A percentile compares a stretch with the other conserved stretches of the same genome.
These are phyloP conservation scores for Scarus forsteni DNA, from an alignment of 2,797 vertebrate species.

Conservation along the genomic window DNA sequence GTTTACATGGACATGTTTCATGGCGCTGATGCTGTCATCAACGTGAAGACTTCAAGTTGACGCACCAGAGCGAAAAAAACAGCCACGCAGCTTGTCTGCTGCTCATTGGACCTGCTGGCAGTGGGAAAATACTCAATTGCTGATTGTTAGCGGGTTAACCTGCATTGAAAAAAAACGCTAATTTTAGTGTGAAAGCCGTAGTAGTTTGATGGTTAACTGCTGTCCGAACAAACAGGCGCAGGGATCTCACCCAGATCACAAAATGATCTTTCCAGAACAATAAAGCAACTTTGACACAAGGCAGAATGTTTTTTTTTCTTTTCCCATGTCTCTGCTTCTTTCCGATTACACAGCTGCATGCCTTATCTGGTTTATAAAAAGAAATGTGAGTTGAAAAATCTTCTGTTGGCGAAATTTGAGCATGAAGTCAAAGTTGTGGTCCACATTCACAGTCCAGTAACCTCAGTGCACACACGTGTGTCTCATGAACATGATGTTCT, in stretches of 20 bases:
- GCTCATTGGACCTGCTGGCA: too few relatives aligned
- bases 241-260: not conserved
- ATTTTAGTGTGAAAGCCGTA: too few relatives aligned
- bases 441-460: constrained; percentile 25
- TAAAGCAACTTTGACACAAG: not conserved
- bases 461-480: constrained; percentile 25
- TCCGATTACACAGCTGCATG: not conserved
- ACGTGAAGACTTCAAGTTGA: too few relatives aligned
- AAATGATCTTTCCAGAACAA: not conserved
- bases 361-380: not conserved
- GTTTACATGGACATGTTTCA: too few relatives aligned
- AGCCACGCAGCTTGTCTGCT: too few relatives aligned
- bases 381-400: not conserved
- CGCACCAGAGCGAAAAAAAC: too few relatives aligned
- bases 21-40: too few relatives aligned
- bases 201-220: not conserved
- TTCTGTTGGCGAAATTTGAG: constrained; percentile 23
- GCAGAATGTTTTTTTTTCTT: not conserved
- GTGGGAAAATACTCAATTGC: too few relatives aligned
- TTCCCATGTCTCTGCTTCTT: not conserved
- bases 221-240: not conserved
- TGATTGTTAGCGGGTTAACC: too few relatives aligned
- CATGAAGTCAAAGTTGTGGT: constrained; percentile 28
- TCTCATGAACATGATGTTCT: constrained; percentile 65
- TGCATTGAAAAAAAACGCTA: too few relatives aligned